Conservation (phyloP, 2,797 vertebrate genomes). For the Dromococcyx pavoninus region DNA sequence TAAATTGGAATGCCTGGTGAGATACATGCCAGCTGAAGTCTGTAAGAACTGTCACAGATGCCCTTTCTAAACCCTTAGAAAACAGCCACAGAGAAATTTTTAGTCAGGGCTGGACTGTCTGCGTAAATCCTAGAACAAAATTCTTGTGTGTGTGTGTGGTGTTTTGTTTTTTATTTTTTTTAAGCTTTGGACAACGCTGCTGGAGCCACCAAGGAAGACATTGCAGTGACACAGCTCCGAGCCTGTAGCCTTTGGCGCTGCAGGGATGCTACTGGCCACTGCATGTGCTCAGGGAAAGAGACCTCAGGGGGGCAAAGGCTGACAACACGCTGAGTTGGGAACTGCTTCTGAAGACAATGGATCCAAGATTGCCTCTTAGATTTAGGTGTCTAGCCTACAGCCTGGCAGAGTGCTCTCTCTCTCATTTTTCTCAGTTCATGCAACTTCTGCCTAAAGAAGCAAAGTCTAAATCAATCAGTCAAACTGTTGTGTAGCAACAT, state of each 20-base stretch:
- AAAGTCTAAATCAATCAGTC: background rate
- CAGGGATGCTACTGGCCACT: background rate
- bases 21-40: background rate
- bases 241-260: background rate
- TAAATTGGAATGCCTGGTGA: background rate
- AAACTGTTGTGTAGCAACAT: background rate
- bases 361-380: background rate
- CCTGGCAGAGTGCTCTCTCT: background rate
- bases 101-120: background rate
- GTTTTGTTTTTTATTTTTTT: background rate
- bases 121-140: background rate
- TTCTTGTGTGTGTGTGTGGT: too few species aligned
- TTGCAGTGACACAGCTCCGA: background rate
- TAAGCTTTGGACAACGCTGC: background rate
- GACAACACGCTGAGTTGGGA: fast-evolving
- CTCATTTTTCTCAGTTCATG: background rate
- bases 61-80: background rate
- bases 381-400: background rate
- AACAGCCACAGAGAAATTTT: background rate
- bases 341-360: background rate
- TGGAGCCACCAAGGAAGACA: background rate
- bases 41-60: background rate
- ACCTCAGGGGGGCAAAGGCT: background rate
- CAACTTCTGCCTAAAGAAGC: background rate
- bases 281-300: background rate